phyloP scores from a whole-genome alignment of 2,797 vertebrate genomes.

The Bovichtus diacanthus region DNA sequence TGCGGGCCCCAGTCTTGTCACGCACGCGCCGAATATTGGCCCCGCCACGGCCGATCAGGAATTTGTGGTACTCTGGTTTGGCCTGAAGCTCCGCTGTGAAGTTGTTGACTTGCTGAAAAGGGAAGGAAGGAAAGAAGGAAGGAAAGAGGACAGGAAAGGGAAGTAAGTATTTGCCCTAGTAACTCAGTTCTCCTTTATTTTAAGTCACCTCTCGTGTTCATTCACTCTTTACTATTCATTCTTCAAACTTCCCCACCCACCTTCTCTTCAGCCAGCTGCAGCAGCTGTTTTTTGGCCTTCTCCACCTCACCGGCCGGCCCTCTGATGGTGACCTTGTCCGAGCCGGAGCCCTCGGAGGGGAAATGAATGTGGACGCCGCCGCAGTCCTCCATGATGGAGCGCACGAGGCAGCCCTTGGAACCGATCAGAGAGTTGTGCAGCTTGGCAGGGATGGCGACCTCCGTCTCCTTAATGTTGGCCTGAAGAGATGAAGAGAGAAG shows the following conservation, averaged over 20 bases:
- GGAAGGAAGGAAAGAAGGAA: neutral
- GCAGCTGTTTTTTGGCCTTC: constrained; percentile 84
- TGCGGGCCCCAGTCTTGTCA: constrained; percentile 84
- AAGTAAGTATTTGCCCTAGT: neutral
- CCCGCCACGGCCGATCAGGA: constrained; percentile 87
- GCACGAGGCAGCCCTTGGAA: constrained; percentile 88
- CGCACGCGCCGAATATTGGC: constrained; percentile 86
- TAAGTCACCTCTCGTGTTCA: neutral
- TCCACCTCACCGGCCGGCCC: constrained; percentile 86
- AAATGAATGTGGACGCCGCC: constrained; percentile 90
- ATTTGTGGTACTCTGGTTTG: constrained; percentile 89
- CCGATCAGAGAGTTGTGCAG: constrained; percentile 90
- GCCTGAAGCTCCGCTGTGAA: constrained; percentile 85
- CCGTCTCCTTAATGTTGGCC: constrained; percentile 88
- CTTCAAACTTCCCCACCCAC: constrained; percentile 57
- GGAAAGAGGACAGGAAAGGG: neutral
- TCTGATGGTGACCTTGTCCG: constrained; percentile 87
- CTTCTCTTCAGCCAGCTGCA: constrained; percentile 89
- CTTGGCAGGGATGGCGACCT: constrained; percentile 87
- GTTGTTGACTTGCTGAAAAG: constrained; percentile 86
- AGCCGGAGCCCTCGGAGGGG: constrained; percentile 85
- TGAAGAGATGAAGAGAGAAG: constrained; percentile 41
- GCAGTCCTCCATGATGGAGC: constrained; percentile 89
- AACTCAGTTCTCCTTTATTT: neutral
- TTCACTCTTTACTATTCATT: neutral